A percentile compares a stretch with the other conserved stretches of the same genome.
These are phyloP conservation scores for Coracias cyanogaster DNA, from an alignment of 2,797 vertebrate genomes.

Conservation along the genomic window DNA sequence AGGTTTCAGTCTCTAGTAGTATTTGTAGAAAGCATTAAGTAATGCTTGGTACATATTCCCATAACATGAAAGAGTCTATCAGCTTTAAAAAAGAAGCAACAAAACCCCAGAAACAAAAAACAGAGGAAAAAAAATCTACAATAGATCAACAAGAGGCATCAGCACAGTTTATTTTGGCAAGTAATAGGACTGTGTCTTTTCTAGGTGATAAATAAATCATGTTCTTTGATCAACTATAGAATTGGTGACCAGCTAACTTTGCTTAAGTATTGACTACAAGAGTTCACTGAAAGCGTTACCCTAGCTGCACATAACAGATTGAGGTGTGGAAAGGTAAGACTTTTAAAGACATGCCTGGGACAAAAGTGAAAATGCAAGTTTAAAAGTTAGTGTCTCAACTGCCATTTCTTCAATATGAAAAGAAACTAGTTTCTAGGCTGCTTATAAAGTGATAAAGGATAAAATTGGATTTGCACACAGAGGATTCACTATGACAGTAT, in stretches of 20 bases:
- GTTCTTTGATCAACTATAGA: neutral
- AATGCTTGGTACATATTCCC: neutral
- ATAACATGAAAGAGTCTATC: neutral
- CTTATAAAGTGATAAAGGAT: neutral
- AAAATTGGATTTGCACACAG: neutral
- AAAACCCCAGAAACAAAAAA: neutral
- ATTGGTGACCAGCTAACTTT: neutral
- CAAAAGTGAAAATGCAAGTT: conserved; percentile 10
- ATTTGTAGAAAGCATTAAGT: neutral
- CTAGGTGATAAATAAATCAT: neutral
- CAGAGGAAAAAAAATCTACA: neutral
- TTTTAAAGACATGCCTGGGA: neutral
- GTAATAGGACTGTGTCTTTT: neutral
- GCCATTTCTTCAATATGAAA: neutral
- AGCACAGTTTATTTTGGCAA: neutral
- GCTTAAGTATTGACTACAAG: neutral
- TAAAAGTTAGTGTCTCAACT: neutral
- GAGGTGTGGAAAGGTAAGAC: neutral
- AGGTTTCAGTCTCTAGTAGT: neutral
- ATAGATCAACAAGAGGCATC: neutral
- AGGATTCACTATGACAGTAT: neutral
- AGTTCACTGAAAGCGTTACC: neutral
- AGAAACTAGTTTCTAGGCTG: neutral
- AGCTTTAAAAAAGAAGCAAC: neutral
- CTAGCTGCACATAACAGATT: neutral